Conservation (phyloP, 1,140 invertebrate species). For the Centruroides sculpturatus region DNA sequence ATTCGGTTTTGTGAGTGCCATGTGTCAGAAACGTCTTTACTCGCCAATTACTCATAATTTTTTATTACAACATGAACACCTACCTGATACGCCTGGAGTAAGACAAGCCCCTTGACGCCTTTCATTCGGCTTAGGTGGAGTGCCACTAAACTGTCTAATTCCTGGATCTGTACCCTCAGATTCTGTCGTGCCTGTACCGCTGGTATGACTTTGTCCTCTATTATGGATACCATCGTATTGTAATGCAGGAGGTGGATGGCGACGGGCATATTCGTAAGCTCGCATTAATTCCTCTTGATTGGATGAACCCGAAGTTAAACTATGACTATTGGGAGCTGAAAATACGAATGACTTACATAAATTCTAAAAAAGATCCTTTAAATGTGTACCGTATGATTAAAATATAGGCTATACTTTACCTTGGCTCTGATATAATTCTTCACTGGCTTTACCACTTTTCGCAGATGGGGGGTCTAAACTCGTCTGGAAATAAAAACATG, state of each 20-base stretch:
- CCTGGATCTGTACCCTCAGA: conserved; percentile 29
- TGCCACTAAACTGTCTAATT: conserved; percentile 31
- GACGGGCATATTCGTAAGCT: conserved; percentile 30
- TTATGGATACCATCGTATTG: conserved; percentile 9
- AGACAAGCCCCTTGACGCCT: conserved; percentile 29
- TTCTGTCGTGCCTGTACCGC: conserved; percentile 16
- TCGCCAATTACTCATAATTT: too few species aligned
- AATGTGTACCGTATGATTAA: neutral
- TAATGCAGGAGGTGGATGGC: conserved; percentile 15
- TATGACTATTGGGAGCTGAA: conserved; percentile 16
- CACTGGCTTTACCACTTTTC: conserved; percentile 17
- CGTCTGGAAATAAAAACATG: conserved; percentile 3
- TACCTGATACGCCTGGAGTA: conserved; percentile 8
- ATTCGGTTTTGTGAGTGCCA: too few species aligned
- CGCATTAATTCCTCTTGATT: conserved; percentile 31
- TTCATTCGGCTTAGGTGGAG: conserved; percentile 32
- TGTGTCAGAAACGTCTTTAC: too few species aligned
- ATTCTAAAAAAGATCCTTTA: neutral
- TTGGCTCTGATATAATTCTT: conserved; percentile 18
- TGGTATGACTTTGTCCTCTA: conserved; percentile 8
- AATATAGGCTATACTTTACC: neutral
- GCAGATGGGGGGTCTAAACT: conserved; percentile 17
- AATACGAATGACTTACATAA: neutral
- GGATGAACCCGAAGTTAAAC: conserved; percentile 23
- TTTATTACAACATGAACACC: too few species aligned